Percentiles rank a stretch among this genome's conserved stretches.
Evolutionary conservation across 2,797 vertebrate species (phyloP).

Genomic region (Balearica regulorum): DNA sequence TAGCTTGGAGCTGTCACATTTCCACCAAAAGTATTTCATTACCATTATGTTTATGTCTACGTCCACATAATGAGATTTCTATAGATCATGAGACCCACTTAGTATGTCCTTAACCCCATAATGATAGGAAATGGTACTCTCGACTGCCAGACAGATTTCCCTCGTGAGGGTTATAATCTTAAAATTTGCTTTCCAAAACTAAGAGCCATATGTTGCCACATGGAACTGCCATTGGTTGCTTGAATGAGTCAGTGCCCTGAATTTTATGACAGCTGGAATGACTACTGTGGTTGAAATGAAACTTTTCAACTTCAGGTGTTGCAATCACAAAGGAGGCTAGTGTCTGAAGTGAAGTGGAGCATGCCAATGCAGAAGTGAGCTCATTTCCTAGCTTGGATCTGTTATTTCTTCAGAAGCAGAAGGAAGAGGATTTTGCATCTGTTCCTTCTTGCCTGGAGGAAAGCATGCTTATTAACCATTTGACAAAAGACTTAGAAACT

Average conservation of each 20-base stretch:
- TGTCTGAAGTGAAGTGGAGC: constrained; percentile 4
- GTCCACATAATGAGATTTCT: constrained; percentile 46
- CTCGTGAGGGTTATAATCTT: not conserved
- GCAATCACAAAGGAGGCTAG: not conserved
- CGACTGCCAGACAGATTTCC: not conserved
- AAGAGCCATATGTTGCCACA: constrained; percentile 15
- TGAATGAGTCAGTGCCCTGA: not conserved
- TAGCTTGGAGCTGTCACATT: constrained; percentile 22
- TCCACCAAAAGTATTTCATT: constrained; percentile 41
- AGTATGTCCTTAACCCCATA: constrained; percentile 35
- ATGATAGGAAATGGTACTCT: constrained; percentile 44
- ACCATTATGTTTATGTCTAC: constrained; percentile 15
- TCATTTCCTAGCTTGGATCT: not conserved
- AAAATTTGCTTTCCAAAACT: constrained; percentile 27
- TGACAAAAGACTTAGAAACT: not conserved
- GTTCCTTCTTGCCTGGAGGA: not conserved
- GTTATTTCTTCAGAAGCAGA: constrained; percentile 9
- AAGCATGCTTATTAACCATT: not conserved
- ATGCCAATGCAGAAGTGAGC: not conserved
- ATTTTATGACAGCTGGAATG: constrained; percentile 10
- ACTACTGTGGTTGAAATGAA: not conserved
- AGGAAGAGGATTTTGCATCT: not conserved
- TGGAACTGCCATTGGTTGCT: not conserved
- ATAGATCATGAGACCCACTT: constrained; percentile 41
- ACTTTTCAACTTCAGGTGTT: not conserved